Evolutionary conservation across 2,113 vertebrate species (phyloP).

Genomic region (Mugil cephalus): DNA sequence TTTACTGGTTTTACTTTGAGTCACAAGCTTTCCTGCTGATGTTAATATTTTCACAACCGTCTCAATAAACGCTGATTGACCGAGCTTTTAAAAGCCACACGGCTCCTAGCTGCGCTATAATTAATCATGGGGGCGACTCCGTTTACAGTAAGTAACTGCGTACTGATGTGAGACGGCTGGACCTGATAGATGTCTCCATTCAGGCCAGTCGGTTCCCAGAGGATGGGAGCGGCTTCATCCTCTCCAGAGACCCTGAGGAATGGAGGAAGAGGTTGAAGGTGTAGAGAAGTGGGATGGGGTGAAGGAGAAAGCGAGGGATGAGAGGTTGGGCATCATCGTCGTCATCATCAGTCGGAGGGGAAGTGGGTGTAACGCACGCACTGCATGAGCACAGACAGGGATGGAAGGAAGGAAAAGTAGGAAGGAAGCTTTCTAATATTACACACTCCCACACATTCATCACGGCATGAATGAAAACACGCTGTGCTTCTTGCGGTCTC

Average conservation of each 20-base stretch:
- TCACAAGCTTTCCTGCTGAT: no score
- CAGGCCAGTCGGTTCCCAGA: slow-evolving; percentile 48
- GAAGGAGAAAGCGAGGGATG: neutral
- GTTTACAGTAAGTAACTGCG: neutral
- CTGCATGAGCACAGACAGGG: slow-evolving; percentile 53
- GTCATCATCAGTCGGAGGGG: slow-evolving; percentile 4
- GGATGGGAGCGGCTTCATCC: slow-evolving; percentile 61
- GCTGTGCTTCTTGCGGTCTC: slow-evolving; percentile 46
- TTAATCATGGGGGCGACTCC: no score
- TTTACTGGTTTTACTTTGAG: no score
- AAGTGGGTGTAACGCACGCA: slow-evolving; percentile 65
- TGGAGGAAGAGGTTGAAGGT: neutral
- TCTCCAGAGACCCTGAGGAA: slow-evolving; percentile 24
- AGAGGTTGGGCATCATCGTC: neutral
- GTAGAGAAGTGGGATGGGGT: neutral
- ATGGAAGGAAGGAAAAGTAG: slow-evolving; percentile 77
- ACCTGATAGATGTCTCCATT: slow-evolving; percentile 47
- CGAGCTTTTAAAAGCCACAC: neutral
- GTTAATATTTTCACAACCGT: neutral
- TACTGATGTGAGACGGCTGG: neutral
- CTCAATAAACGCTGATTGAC: neutral
- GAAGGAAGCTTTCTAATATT: slow-evolving; percentile 69
- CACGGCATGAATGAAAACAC: slow-evolving; percentile 63
- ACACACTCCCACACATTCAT: slow-evolving; percentile 58
- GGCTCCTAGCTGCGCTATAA: neutral